These are phyloP conservation scores for Xerus inauris DNA, from an alignment of 2,113 vertebrate genomes.

Conservation along the genomic window DNA sequence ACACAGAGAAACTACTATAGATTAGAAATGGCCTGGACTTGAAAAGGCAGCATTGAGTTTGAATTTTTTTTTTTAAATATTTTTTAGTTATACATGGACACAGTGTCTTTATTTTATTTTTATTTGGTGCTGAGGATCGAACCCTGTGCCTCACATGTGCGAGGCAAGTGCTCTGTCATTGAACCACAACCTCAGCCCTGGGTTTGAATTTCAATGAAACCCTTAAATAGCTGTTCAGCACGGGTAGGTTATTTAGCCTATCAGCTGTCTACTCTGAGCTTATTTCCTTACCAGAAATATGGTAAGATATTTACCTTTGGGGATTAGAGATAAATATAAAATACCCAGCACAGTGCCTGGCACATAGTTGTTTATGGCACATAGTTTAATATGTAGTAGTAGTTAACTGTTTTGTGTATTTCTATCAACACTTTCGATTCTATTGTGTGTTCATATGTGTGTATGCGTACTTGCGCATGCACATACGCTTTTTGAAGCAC, in stretches of 20 bases:
- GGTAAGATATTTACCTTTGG: neutral
- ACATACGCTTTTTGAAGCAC: constrained; percentile 10
- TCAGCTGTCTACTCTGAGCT: neutral
- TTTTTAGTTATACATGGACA: too few relatives aligned
- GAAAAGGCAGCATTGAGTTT: neutral
- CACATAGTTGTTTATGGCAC: too few relatives aligned
- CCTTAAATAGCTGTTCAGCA: neutral
- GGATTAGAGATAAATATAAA: neutral
- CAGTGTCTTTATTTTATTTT: too few relatives aligned
- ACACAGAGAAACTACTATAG: neutral
- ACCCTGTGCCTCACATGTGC: too few relatives aligned
- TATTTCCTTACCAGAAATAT: constrained; percentile 36
- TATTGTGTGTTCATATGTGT: neutral
- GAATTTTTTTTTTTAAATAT: too few relatives aligned
- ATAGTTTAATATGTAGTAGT: neutral
- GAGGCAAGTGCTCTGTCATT: too few relatives aligned
- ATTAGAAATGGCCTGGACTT: neutral
- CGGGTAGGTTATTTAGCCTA: neutral
- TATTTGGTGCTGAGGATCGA: too few relatives aligned
- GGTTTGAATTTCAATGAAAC: constrained; percentile 14
- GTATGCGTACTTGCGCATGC: neutral
- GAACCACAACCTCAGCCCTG: too few relatives aligned
- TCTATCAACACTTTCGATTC: neutral
- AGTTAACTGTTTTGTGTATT: neutral
- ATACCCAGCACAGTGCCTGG: neutral